Base-by-base conservation (phyloP, 1,140 invertebrate species). In the Scaptomyza montana region DNA sequence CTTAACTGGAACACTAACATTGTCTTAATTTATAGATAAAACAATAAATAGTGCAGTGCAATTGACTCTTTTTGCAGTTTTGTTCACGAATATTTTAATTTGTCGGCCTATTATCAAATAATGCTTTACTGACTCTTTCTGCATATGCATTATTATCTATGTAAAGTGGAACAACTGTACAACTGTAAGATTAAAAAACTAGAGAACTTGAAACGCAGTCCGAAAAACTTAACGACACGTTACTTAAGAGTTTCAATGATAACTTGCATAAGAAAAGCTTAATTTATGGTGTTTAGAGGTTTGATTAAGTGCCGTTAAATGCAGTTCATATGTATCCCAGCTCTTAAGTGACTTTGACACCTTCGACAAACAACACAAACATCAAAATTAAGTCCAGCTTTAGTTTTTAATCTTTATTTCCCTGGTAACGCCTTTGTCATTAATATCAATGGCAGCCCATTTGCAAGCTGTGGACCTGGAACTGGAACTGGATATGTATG, bases 311-410 rank as follows among this genome's bases (percentile, higher is more conserved):
- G 39, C 39, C 39, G 10, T 43, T 43, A 49, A 25, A 41, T 59
- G 41, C 25, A 43, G 41, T 30, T 30, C 39, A 76, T 51, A 39
- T 36, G 61, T n/a, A 63, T 8, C 12, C 9, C 46, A 49, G 10
- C 46, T 49, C 39, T 43, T n/a, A 41, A 49, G 19, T 21, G 19
- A 10, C 2, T 49, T 49, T 19, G 46, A 49, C 16, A 49, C 39
- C n/a, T 49, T 21, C 8, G 3, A 36, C 33, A 7, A 21, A 12
- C 19, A 36, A 9, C 33, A 36, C 7, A 0, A 21, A 12, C 19
- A 30, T 6, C 4, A 10, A 10, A 25, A 16, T 57, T 10, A 12
- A 21, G 33, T 43, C 12, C 36, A 21, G 25, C 39, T 30, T 43
- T n/a, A 36, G 30, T 12, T 47, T 36, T 43, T 21, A 13, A 3